These are phyloP conservation scores for Cyclopterus lumpus DNA, from an alignment of 2,797 vertebrate genomes.

Conservation along the genomic window DNA sequence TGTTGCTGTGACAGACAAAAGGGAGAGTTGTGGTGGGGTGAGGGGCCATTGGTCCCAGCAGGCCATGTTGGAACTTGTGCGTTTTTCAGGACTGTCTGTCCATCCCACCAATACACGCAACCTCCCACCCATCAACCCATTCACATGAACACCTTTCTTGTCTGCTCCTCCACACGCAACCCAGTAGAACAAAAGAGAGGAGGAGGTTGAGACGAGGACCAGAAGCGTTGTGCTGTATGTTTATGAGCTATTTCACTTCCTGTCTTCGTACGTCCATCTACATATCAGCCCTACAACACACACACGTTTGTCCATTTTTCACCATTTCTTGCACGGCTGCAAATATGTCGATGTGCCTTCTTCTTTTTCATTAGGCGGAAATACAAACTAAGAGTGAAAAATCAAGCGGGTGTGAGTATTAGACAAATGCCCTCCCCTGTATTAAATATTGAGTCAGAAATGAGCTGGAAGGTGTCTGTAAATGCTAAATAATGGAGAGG, in stretches of 20 bases:
- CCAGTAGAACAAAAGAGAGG: slow-evolving; percentile 28
- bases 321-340: slow-evolving; percentile 17
- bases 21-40: slow-evolving; percentile 9
- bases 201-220: neutral
- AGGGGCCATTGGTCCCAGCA: slow-evolving; percentile 26
- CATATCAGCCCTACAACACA: neutral
- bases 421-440: slow-evolving; percentile 60
- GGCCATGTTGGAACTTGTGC: slow-evolving; percentile 51
- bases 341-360: slow-evolving; percentile 32
- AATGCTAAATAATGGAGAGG: slow-evolving; percentile 99
- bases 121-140: neutral
- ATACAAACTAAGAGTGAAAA: slow-evolving; percentile 69
- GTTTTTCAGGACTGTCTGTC: slow-evolving; percentile 31
- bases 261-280: neutral
- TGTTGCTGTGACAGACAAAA: slow-evolving; percentile 40
- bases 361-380: slow-evolving; percentile 72
- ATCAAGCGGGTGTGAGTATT: slow-evolving; percentile 69
- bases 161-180: slow-evolving; percentile 19
- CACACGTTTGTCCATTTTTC: neutral
- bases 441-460: slow-evolving; percentile 99
- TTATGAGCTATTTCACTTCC: slow-evolving; percentile 19
- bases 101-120: slow-evolving; percentile 2
- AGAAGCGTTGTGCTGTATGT: slow-evolving; percentile 2
- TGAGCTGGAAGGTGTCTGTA: slow-evolving; percentile 98
- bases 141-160: slow-evolving; percentile 19